Evolutionary conservation across 2,113 vertebrate species (phyloP).

Genomic region (Cyprinodon variegatus): DNA sequence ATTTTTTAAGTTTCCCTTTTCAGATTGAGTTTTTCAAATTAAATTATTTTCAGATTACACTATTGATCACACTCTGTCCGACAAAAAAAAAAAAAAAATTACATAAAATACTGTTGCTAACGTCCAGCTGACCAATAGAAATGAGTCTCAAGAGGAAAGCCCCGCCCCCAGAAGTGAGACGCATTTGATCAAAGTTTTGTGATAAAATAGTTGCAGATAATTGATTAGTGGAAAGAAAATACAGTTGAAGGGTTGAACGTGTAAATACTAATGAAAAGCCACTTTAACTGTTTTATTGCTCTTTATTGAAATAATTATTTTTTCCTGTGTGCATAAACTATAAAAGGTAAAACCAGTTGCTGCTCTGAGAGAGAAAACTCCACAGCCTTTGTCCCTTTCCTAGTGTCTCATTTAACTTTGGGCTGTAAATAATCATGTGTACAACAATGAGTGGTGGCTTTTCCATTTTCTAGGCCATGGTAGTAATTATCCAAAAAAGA

Average conservation of each 20-base stretch:
- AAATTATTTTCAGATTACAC: too few species aligned
- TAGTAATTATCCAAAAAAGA: conserved; percentile 19
- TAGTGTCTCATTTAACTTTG: not conserved
- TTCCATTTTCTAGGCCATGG: conserved; percentile 2
- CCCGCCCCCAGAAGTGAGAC: too few species aligned
- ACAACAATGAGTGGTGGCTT: not conserved
- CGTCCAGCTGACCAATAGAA: too few species aligned
- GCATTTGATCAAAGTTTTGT: not conserved
- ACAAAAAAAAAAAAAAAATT: too few species aligned
- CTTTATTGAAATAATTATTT: too few species aligned
- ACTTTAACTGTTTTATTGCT: not conserved
- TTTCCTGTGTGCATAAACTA: not conserved
- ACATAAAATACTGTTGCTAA: too few species aligned
- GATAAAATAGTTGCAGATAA: too few species aligned
- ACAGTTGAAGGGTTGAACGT: not conserved
- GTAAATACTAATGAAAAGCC: not conserved
- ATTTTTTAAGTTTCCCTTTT: too few species aligned
- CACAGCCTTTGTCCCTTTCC: not conserved
- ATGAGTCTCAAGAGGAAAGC: too few species aligned
- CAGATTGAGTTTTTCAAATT: too few species aligned
- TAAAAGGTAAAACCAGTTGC: not conserved
- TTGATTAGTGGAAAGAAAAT: too few species aligned
- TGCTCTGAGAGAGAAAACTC: not conserved
- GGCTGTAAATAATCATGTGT: not conserved
- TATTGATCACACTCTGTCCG: too few species aligned